Base-by-base conservation (phyloP, 2,888 invertebrate genomes). In the Seladonia tumulorum region DNA sequence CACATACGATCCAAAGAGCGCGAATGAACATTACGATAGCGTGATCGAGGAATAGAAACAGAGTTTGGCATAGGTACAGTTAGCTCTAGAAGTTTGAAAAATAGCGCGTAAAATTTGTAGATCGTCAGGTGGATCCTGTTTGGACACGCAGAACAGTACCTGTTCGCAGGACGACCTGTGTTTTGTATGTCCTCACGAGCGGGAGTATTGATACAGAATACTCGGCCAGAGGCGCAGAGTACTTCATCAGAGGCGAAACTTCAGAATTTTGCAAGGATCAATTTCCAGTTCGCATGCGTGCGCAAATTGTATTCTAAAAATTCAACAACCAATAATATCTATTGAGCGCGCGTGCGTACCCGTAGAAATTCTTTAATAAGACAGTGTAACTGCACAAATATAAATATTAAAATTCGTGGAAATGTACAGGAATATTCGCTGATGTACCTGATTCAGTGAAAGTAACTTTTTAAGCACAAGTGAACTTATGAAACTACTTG, bases 161-260 rank as follows among this genome's bases (percentile, higher is more conserved):
- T 35, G 80, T 60, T 66, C 72, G 39, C 68, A 66, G 53, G 74
- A 76, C 70, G 76, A 76, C 76, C 75, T 85, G 47, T 72, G 76
- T 72, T 86, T 79, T 87, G 81, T 70, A 79, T 73, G 82, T 83
- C 86, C 82, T 82, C 81, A 81, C 80, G 71, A 78, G 81, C 89
- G 81, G 60, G 39, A 83, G 88, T 89, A 89, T 29, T 29, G 63
- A 63, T 18, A 63, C 63, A 63, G 63, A 63, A 63, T 63, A 63
- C 16, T 29, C 18, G 29, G 18, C 29, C 29, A 29, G 29, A 63
- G 2, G 29, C 63, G n/a, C 29, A 18, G 16, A 29, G 63, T 29
- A 18, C 63, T 63, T 29, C 2, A 1, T 63, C 29, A 63, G 63
- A 63, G 63, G 8, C 63, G 63, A 29, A 63, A 63, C 63, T 29